Percentiles rank a stretch among this genome's conserved stretches.
phyloP scores from a whole-genome alignment of 1,140 invertebrate genomes.

The Tetramorium parvispinum region DNA sequence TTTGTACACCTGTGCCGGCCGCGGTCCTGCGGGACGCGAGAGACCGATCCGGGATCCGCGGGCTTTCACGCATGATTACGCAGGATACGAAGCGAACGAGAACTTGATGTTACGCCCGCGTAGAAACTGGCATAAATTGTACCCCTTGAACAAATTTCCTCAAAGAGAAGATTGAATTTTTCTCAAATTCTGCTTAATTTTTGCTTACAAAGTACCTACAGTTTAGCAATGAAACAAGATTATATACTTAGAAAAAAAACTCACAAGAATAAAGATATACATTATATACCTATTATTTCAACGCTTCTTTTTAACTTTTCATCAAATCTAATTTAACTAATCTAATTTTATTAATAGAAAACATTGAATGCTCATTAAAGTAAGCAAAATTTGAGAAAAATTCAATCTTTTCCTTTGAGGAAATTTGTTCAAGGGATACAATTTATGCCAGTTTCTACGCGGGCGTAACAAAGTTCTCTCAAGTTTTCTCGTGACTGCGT shows the following conservation, averaged over 20 bases:
- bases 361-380: too few species aligned
- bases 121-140: neutral
- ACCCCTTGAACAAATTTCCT: neutral
- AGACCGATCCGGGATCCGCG: conserved; percentile 61
- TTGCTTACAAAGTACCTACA: too few species aligned
- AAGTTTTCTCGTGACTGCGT: neutral
- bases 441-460: neutral
- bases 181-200: too few species aligned
- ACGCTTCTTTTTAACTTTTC: too few species aligned
- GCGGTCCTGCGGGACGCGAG: conserved; percentile 41
- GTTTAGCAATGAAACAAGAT: too few species aligned
- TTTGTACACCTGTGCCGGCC: conserved; percentile 74
- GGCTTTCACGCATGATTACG: neutral
- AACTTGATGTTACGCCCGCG: neutral
- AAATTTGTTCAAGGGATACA: neutral
- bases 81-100: neutral
- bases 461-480: neutral
- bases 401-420: neutral
- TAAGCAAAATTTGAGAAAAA: too few species aligned
- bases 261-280: too few species aligned
- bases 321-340: too few species aligned
- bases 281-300: too few species aligned
- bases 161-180: neutral
- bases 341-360: too few species aligned
- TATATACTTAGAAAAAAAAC: too few species aligned